phyloP scores from a whole-genome alignment of 2,113 vertebrate species.

The Orientallactaga bullata region DNA sequence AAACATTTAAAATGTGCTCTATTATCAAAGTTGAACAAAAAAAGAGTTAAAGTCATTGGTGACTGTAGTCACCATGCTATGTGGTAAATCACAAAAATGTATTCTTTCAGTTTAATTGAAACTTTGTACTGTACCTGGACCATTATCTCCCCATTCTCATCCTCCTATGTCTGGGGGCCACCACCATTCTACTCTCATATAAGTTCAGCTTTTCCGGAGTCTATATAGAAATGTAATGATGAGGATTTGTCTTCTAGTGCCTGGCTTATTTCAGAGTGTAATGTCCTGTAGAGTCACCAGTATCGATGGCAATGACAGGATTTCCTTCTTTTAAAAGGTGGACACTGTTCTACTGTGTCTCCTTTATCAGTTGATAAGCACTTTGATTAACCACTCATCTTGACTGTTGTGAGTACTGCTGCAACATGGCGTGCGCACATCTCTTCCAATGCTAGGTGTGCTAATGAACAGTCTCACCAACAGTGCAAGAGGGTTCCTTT shows the following conservation, averaged over 20 bases:
- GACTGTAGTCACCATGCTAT: not conserved
- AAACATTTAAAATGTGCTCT: constrained; percentile 6
- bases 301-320: not conserved
- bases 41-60: not conserved
- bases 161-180: not conserved
- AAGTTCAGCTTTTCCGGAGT: not conserved
- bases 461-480: not conserved
- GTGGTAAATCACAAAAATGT: not conserved
- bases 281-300: not conserved
- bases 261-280: not conserved
- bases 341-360: not conserved
- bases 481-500: not conserved
- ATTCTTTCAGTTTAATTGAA: not conserved
- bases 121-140: not conserved
- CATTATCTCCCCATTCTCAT: not conserved
- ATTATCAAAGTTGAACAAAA: not conserved
- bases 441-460: not conserved
- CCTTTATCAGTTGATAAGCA: not conserved
- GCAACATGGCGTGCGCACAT: not conserved
- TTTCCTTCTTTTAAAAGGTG: not conserved
- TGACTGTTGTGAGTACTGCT: not conserved
- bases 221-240: no score
- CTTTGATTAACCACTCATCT: not conserved
- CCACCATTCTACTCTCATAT: not conserved
- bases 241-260: not conserved